Evolutionary conservation across 2,888 invertebrate genomes (phyloP), one percentile per base, ranked within the genome.

Genomic region (Melieria picta): DNA sequence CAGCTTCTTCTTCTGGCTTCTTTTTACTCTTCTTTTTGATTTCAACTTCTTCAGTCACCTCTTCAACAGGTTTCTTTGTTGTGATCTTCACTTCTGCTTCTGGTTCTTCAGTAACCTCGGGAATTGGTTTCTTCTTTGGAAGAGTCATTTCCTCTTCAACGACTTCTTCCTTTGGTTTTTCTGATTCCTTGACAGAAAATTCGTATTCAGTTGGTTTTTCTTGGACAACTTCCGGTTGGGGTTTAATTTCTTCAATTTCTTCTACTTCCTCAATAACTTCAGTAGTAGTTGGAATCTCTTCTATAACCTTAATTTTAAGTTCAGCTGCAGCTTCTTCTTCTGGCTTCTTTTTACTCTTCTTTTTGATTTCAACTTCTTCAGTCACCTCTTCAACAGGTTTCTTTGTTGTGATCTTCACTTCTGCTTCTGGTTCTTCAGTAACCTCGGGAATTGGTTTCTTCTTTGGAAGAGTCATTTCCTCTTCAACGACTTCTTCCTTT

Each of bases 11-110:
- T n/a, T 79, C 74, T 48, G 76, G 76, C 58, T 83, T 82, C 72
- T 84, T 83, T 4, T 81, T 78, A 30, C 82, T 80, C 78, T 81
- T 87, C 81, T 81, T 79, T 4, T 79, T 73, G 70, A 84, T 73
- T 61, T 78, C 82, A 68, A 79, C 73, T n/a, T 78, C 80, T n/a
- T 82, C 83, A 68, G 74, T 72, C 60, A 78, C 77, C 50, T 80
- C 77, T 69, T 78, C 77, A 1, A 77, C 60, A 13, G 72, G 69
- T 62, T 75, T 75, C 13, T 71, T 72, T 11, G 79, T 75, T 43
- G 79, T 79, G 4, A 85, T 72, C 52, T 79, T 77, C 7, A 85
- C 80, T 64, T 84, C 81, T 7, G 79, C 83, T 56, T 83, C 85
- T 9, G 82, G 82, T 50, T 85, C 85, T 77, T 85, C 84, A 5